phyloP scores from a whole-genome alignment of 2,888 invertebrate genomes.

The Drosophila testacea region DNA sequence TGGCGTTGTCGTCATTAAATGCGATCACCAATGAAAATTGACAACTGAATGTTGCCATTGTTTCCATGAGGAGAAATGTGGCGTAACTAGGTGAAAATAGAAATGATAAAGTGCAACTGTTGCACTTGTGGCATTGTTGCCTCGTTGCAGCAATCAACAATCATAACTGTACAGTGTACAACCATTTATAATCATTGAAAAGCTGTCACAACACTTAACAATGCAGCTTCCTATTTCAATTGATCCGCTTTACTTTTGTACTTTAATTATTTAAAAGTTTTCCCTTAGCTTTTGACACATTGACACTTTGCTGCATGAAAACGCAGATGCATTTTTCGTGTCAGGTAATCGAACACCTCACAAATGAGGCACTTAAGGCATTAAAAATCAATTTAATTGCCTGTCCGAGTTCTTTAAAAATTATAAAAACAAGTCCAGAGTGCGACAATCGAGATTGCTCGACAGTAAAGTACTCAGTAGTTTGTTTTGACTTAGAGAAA shows the following conservation, averaged over 20 bases:
- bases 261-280: slow-evolving; percentile 23
- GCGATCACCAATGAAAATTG: slow-evolving; percentile 57
- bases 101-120: slow-evolving; percentile 45
- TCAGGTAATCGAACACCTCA: slow-evolving; percentile 67
- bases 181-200: slow-evolving; percentile 34
- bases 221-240: slow-evolving; percentile 38
- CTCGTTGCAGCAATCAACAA: slow-evolving; percentile 10
- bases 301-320: slow-evolving; percentile 13
- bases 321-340: slow-evolving; percentile 59
- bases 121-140: slow-evolving; percentile 6
- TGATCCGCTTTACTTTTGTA: slow-evolving; percentile 37
- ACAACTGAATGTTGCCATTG: slow-evolving; percentile 45
- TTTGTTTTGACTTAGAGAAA: not conserved
- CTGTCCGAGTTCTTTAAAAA: slow-evolving; percentile 21
- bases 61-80: slow-evolving; percentile 27
- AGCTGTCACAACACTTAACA: slow-evolving; percentile 35
- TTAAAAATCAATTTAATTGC: slow-evolving; percentile 32
- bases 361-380: slow-evolving; percentile 45
- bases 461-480: slow-evolving; percentile 1
- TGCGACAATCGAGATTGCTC: not conserved
- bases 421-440: slow-evolving; percentile 3
- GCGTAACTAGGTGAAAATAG: slow-evolving; percentile 53
- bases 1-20: slow-evolving; percentile 22
- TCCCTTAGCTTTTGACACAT: slow-evolving; percentile 1
- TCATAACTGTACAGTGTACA: slow-evolving; percentile 12